Base-by-base conservation (phyloP, 2,888 invertebrate genomes). In the Metacarcinus magister region DNA sequence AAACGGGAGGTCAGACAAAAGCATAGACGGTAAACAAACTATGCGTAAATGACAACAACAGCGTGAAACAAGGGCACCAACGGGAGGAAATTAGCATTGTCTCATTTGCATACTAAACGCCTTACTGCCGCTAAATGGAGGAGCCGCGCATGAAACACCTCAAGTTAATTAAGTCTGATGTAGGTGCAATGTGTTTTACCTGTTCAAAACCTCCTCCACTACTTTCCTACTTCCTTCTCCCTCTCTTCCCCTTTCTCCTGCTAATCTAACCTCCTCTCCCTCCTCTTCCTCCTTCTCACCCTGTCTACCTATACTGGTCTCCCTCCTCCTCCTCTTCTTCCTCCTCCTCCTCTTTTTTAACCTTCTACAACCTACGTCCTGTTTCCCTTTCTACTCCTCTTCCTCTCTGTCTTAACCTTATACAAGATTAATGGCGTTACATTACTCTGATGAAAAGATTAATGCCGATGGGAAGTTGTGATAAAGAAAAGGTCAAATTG, bases 141-240 rank as follows among this genome's bases (percentile, higher is more conserved):
- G 82, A 16, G 82, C 82, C 32, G 32, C 82, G 10, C 82, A 82
- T 82, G 82, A 82, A 82, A 82, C 82, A 82, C 82, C 82, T 82
- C 82, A 82, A 82, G 82, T 82, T 82, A 82, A 82, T 82, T 82
- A 82, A 82, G 82, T 82, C 82, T 82, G 82, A 82, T 82, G 82
- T 32, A 32, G 82, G 32, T 28, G 82, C 82, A 13, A 82, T 82
- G 82, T 82, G 82, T 82, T 82, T 82, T 82, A 82, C 82, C 82
- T 32, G 82, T 82, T 82, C 82, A 82, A 82, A 82, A 82, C 82
- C 82, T 32, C 82, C 16, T 82, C 82, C 82, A 82, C 32, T 82
- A 82, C 82, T 28, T 7, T 82, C 23, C 82, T 7, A 8, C 32
- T n/a, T 67, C 67, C 67, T 67, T 23, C 23, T 67, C 32, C 16